Evolutionary conservation across 2,113 vertebrate genomes (phyloP).

Genomic region (Passer montanus): DNA sequence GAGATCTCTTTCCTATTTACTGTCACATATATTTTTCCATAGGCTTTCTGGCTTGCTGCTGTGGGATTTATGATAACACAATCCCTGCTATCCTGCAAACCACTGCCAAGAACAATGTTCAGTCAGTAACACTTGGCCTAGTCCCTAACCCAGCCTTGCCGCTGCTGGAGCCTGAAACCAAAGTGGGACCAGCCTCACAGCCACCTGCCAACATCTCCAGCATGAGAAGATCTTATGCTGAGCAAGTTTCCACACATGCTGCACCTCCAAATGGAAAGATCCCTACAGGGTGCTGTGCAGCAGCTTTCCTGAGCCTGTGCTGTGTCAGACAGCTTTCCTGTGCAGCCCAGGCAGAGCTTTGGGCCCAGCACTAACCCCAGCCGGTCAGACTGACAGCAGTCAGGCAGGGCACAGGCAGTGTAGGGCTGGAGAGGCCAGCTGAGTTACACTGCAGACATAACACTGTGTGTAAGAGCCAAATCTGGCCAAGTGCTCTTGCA

Average conservation of each 20-base stretch:
- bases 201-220: not conserved
- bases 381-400: not conserved
- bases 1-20: not conserved
- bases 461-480: not conserved
- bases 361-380: not conserved
- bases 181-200: rapidly evolving
- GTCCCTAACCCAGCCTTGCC: not conserved
- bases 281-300: not conserved
- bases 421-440: not conserved
- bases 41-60: constrained; percentile 17
- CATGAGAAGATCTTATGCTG: not conserved
- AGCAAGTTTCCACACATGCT: not conserved
- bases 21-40: not conserved
- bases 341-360: not conserved
- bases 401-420: not conserved
- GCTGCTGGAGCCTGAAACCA: not conserved
- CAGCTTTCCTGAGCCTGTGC: not conserved
- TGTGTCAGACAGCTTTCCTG: not conserved
- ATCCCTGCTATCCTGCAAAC: not conserved
- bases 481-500: not conserved
- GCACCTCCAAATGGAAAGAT: not conserved
- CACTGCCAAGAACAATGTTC: not conserved
- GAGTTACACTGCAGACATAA: not conserved
- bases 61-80: not conserved
- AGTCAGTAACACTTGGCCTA: not conserved